Conservation (phyloP, 2,113 vertebrate species). For the Podocnemis expansa region DNA sequence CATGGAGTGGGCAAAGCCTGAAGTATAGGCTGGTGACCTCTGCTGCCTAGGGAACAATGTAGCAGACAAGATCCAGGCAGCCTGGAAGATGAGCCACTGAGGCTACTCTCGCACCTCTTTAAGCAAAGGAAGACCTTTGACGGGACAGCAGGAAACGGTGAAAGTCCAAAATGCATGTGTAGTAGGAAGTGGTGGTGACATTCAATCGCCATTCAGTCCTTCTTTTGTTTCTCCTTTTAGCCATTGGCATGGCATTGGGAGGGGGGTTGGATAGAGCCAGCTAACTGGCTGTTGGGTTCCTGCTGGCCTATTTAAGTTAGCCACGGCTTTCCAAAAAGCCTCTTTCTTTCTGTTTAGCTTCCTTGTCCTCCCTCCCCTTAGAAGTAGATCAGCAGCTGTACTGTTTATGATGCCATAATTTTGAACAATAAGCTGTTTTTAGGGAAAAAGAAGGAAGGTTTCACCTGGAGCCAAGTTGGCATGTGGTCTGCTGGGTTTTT, state of each 20-base stretch:
- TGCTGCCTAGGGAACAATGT: neutral
- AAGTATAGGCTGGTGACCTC: neutral
- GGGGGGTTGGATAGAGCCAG: too few relatives aligned
- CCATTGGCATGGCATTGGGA: neutral
- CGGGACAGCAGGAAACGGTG: neutral
- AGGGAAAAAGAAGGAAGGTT: neutral
- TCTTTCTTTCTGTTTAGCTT: neutral
- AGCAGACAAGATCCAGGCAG: neutral
- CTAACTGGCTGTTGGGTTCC: neutral
- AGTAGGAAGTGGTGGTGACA: too few relatives aligned
- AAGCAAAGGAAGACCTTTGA: neutral
- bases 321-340: neutral
- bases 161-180: neutral
- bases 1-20: neutral
- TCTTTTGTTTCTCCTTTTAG: neutral
- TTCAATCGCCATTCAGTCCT: neutral
- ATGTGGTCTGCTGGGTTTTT: neutral
- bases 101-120: neutral
- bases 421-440: neutral
- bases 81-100: neutral
- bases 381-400: neutral
- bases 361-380: neutral
- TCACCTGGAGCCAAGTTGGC: neutral
- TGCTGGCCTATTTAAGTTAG: neutral
- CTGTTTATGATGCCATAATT: neutral